Conservation (phyloP, 2,888 invertebrate species). For the Neoascia interrupta region DNA sequence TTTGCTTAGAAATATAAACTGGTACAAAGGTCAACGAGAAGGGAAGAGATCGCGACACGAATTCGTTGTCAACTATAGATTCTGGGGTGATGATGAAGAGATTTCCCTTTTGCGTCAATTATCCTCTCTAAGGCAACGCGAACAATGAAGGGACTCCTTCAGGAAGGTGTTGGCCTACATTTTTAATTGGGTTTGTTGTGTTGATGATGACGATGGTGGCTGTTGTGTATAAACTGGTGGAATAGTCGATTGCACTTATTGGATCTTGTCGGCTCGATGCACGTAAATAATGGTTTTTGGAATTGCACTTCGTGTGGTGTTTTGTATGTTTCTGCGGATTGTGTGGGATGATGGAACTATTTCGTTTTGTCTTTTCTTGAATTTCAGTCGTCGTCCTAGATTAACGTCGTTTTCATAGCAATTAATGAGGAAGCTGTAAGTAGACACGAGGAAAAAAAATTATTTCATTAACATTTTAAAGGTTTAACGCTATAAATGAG, state of each 20-base stretch:
- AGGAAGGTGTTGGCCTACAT: conserved; percentile 22
- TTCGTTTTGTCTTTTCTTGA: conserved; percentile 15
- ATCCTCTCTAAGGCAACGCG: conserved; percentile 25
- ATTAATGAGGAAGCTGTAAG: conserved; percentile 51
- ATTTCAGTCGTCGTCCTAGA: conserved; percentile 32
- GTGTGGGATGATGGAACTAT: conserved; percentile 28
- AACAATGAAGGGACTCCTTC: conserved; percentile 1
- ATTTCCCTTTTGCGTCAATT: conserved; percentile 50
- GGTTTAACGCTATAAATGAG: too few species aligned
- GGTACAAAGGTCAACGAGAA: conserved; percentile 1
- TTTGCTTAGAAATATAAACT: conserved; percentile 8
- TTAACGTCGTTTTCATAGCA: conserved; percentile 53
- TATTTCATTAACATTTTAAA: conserved; percentile 9
- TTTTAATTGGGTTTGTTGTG: conserved; percentile 49
- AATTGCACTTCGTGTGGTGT: conserved; percentile 30
- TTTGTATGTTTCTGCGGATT: conserved; percentile 16
- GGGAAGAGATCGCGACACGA: conserved; percentile 1
- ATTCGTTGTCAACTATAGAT: conserved; percentile 14
- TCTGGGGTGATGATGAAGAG: conserved; percentile 21
- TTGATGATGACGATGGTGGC: conserved; percentile 23
- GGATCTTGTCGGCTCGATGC: conserved; percentile 30
- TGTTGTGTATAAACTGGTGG: neutral
- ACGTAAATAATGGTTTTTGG: conserved; percentile 29
- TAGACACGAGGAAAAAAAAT: conserved; percentile 8
- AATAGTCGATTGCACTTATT: conserved; percentile 37